phyloP scores from a whole-genome alignment of 1,140 invertebrate genomes.

The Tachypleus tridentatus region DNA sequence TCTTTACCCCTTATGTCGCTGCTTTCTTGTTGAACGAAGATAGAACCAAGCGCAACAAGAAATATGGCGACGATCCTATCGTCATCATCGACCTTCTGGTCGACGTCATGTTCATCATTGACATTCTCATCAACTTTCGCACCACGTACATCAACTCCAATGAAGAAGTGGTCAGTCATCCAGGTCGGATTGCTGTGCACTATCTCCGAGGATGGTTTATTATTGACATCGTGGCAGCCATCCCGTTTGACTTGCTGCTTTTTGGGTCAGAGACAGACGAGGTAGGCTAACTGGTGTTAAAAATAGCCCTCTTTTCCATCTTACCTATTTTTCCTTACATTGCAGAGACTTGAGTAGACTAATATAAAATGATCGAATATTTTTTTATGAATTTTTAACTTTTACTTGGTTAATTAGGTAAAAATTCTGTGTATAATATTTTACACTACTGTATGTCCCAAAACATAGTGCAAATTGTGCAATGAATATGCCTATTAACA shows the following conservation, averaged over 20 bases:
- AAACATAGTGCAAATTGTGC: too few species aligned
- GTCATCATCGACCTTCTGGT: slow-evolving; percentile 87
- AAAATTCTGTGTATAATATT: too few species aligned
- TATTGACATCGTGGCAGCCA: slow-evolving; percentile 95
- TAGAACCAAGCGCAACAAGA: slow-evolving; percentile 41
- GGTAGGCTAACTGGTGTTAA: slow-evolving; percentile 46
- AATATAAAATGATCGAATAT: too few species aligned
- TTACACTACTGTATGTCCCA: too few species aligned
- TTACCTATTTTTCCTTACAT: too few species aligned
- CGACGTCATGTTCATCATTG: slow-evolving; percentile 97
- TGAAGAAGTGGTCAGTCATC: slow-evolving; percentile 95
- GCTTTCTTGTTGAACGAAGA: slow-evolving; percentile 87
- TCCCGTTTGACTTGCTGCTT: slow-evolving; percentile 93
- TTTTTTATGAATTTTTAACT: too few species aligned
- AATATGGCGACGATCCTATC: slow-evolving; percentile 69
- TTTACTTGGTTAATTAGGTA: too few species aligned
- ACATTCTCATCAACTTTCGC: slow-evolving; percentile 98
- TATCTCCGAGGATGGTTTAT: slow-evolving; percentile 98
- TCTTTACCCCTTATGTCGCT: slow-evolving; percentile 97
- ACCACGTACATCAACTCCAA: slow-evolving; percentile 99
- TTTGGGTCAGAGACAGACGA: slow-evolving; percentile 93
- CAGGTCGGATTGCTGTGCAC: slow-evolving; percentile 92
- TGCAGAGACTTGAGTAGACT: too few species aligned
- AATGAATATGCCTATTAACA: too few species aligned
- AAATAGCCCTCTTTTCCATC: too few species aligned